phyloP scores from a whole-genome alignment of 1,140 invertebrate genomes.

The Holcopasites calliopsidis region DNA sequence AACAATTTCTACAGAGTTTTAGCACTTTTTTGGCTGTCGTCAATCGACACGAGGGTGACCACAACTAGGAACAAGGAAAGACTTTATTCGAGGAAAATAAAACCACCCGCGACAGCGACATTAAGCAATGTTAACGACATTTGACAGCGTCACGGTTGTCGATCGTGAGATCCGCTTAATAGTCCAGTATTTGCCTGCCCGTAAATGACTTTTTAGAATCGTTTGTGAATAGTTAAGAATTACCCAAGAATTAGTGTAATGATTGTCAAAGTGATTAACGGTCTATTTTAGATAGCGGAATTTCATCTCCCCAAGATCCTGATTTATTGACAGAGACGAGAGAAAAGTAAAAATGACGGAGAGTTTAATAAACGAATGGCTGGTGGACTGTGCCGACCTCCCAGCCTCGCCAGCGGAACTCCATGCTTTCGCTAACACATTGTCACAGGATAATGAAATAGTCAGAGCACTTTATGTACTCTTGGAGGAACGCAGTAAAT shows the following conservation, averaged over 20 bases:
- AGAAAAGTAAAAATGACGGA: conserved; percentile 83
- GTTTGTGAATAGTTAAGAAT: neutral
- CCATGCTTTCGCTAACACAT: conserved; percentile 87
- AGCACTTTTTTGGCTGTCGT: neutral
- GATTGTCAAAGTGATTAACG: conserved; percentile 6
- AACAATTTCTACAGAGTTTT: neutral
- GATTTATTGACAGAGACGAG: conserved; percentile 51
- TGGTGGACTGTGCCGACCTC: conserved; percentile 87
- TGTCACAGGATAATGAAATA: conserved; percentile 90
- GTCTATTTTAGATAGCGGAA: conserved; percentile 19
- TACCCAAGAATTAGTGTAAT: conserved; percentile 4
- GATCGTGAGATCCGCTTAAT: conserved; percentile 1
- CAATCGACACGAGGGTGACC: neutral
- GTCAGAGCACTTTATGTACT: conserved; percentile 87
- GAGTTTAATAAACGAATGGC: conserved; percentile 88
- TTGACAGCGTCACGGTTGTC: neutral
- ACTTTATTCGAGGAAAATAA: neutral
- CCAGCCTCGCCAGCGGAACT: conserved; percentile 87
- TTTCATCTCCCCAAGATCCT: conserved; percentile 32
- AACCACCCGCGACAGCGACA: neutral
- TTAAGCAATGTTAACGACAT: conserved; percentile 5
- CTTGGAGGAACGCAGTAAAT: conserved; percentile 84
- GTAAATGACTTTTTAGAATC: neutral
- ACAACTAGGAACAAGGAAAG: neutral
- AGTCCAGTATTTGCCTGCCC: neutral